Percentiles rank a stretch among this genome's conserved stretches.
Conservation (phyloP, 2,888 invertebrate species). For the Brachycybe producta region DNA sequence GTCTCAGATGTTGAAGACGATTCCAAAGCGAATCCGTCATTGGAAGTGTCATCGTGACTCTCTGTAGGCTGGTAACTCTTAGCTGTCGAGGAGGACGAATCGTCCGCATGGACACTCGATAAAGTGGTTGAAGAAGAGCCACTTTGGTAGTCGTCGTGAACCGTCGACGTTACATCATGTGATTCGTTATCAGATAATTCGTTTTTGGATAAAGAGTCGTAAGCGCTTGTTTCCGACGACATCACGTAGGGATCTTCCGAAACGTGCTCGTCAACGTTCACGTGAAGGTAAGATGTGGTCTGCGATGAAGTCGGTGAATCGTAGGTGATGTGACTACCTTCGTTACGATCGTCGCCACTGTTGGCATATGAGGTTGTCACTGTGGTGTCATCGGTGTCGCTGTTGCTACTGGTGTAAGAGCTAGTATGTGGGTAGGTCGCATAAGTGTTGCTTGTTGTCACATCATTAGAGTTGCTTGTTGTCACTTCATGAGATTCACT, state of each 20-base stretch:
- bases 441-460: background rate
- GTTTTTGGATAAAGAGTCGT: background rate
- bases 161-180: background rate
- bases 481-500: too few species aligned
- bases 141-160: background rate
- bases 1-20: background rate
- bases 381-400: background rate
- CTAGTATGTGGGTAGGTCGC: background rate
- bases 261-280: conserved; percentile 7
- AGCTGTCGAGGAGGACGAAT: background rate
- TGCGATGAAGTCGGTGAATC: background rate
- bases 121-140: background rate
- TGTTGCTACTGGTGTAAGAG: background rate
- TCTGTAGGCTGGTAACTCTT: background rate
- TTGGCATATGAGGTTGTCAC: conserved; percentile 1
- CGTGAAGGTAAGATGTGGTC: background rate
- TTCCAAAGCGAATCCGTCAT: background rate
- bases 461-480: too few species aligned
- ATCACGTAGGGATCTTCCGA: too few species aligned
- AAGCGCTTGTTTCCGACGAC: background rate
- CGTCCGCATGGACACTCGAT: background rate
- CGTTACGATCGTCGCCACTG: background rate
- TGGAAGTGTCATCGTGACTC: background rate
- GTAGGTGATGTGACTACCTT: too few species aligned
- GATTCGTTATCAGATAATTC: background rate